These are phyloP conservation scores for Gandaritis pyraliata DNA, from an alignment of 2,888 invertebrate genomes.

Conservation along the genomic window DNA sequence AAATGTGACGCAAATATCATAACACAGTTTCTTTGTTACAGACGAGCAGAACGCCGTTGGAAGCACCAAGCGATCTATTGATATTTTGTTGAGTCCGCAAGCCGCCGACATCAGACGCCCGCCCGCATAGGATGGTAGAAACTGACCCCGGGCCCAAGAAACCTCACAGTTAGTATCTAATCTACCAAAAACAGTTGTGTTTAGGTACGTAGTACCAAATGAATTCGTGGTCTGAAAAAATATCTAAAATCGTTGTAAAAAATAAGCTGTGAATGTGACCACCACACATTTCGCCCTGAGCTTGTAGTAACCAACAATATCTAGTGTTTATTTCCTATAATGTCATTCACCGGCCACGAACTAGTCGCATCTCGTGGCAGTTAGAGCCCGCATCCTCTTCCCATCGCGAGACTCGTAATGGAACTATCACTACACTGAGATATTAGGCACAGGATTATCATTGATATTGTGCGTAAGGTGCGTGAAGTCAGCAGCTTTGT, in stretches of 20 bases:
- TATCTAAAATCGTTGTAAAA: no score
- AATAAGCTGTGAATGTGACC: not conserved
- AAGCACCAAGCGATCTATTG: constrained; percentile 67
- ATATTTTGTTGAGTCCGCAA: constrained; percentile 56
- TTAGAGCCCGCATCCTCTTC: constrained; percentile 31
- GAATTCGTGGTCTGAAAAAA: no score
- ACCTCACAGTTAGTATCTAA: constrained; percentile 87
- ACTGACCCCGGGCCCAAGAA: constrained; percentile 92
- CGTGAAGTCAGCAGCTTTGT: no score
- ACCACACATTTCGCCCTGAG: constrained; percentile 1
- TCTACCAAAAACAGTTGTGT: not conserved
- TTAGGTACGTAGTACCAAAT: no score
- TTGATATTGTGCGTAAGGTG: no score
- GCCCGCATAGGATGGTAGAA: constrained; percentile 95
- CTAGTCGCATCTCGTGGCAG: not conserved
- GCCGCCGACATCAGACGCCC: constrained; percentile 73
- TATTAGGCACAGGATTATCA: not conserved
- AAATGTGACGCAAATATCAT: not conserved
- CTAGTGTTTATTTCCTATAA: constrained; percentile 5
- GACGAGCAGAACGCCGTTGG: constrained; percentile 74
- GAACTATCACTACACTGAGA: not conserved
- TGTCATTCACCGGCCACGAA: constrained; percentile 15
- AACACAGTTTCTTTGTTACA: constrained; percentile 54
- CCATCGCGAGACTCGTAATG: constrained; percentile 11
- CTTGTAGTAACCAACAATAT: constrained; percentile 11